These are phyloP conservation scores for Onychorhynchus coronatus DNA, from an alignment of 2,113 vertebrate genomes.

Conservation along the genomic window DNA sequence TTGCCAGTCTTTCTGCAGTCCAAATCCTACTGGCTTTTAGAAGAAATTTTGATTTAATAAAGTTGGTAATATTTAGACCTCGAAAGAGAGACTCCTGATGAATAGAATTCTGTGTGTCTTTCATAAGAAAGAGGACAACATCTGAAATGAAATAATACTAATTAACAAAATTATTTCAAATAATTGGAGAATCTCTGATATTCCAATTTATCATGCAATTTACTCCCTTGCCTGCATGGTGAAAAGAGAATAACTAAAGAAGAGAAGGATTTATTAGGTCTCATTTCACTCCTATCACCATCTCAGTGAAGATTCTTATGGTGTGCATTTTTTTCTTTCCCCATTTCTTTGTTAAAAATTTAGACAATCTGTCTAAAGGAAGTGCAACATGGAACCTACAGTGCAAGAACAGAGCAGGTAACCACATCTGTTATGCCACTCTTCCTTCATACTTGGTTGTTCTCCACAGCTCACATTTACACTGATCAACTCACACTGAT, in stretches of 20 bases:
- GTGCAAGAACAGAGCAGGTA: background rate
- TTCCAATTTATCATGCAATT: background rate
- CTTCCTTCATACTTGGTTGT: background rate
- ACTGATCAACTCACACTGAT: background rate
- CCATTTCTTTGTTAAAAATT: background rate
- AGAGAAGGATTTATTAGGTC: background rate
- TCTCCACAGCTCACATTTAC: background rate
- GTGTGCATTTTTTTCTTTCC: background rate
- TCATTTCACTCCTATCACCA: background rate
- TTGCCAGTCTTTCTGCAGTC: background rate
- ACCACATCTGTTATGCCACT: accelerated
- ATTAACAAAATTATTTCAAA: background rate
- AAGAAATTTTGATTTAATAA: background rate
- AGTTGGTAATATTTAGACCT: background rate
- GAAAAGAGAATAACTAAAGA: background rate
- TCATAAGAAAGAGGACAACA: background rate
- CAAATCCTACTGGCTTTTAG: background rate
- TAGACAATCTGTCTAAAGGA: background rate
- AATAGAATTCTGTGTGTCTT: background rate
- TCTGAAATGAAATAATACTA: background rate
- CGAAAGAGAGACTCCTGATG: background rate
- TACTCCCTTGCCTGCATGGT: background rate
- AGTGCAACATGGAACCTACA: background rate
- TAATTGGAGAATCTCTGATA: background rate
- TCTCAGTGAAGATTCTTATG: background rate